Conservation (phyloP, 2,797 vertebrate species). For the Lacerta agilis region DNA sequence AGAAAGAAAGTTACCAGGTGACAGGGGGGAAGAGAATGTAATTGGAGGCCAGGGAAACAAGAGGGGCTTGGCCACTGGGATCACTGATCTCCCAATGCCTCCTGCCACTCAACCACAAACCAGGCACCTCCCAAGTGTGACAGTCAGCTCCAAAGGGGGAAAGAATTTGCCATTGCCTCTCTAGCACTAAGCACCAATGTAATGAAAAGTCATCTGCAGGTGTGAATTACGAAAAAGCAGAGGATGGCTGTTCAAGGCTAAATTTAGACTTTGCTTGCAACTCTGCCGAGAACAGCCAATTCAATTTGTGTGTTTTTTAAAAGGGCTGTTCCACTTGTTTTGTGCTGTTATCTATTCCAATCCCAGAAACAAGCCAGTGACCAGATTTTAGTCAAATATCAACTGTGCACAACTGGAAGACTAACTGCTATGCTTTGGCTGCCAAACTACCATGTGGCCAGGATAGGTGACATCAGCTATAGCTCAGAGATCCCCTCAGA, state of each 20-base stretch:
- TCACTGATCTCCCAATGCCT: not conserved
- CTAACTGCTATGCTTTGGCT: not conserved
- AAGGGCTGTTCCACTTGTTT: not conserved
- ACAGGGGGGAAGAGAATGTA: not conserved
- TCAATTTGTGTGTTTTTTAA: not conserved
- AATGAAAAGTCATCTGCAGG: not conserved
- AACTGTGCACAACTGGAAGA: too few relatives aligned
- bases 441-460: not conserved
- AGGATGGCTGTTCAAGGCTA: too few relatives aligned
- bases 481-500: not conserved
- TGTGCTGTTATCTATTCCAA: not conserved
- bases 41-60: not conserved
- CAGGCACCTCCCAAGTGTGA: not conserved
- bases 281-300: too few relatives aligned
- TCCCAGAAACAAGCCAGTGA: too few relatives aligned
- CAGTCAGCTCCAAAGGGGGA: not conserved
- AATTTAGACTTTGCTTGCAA: too few relatives aligned
- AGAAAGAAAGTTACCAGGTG: not conserved
- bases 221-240: not conserved
- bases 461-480: fast-evolving
- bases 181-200: not conserved
- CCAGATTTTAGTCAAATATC: too few relatives aligned
- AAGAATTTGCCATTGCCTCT: not conserved
- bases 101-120: too few relatives aligned
- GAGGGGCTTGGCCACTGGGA: too few relatives aligned